A percentile compares a stretch with the other conserved stretches of the same genome.
Evolutionary conservation across 2,888 invertebrate species (phyloP).

Genomic region (Eristalinus aeneus): DNA sequence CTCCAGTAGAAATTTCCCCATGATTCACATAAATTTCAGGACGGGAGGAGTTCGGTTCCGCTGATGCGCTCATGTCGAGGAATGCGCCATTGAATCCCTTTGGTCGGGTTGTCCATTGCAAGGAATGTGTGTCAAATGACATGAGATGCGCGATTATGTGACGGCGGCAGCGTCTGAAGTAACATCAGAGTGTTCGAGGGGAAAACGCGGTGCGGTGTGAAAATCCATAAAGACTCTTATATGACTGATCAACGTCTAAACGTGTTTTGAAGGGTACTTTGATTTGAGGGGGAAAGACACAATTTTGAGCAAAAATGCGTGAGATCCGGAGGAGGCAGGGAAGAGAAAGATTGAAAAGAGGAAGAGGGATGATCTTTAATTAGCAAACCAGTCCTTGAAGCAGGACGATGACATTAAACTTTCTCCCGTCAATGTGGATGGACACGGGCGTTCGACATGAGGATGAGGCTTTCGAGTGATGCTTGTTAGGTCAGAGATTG

Average conservation of each 20-base stretch:
- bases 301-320: no score
- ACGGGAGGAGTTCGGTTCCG: conserved; percentile 31
- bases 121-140: background rate
- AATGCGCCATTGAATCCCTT: background rate
- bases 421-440: no score
- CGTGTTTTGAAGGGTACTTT: background rate
- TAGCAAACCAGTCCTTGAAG: no score
- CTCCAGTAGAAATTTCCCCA: conserved; percentile 61
- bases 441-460: no score
- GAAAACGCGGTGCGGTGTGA: background rate
- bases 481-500: no score
- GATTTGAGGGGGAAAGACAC: no score
- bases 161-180: background rate
- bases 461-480: no score
- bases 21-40: conserved; percentile 36
- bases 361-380: no score
- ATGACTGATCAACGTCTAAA: background rate
- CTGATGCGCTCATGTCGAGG: conserved; percentile 23
- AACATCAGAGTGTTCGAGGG: background rate
- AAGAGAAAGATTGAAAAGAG: no score
- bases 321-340: no score
- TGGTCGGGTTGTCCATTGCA: background rate
- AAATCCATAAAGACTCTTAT: background rate
- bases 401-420: no score
- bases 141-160: background rate